phyloP scores from a whole-genome alignment of 1,140 invertebrate species.

The Temnothorax curvispinosus region DNA sequence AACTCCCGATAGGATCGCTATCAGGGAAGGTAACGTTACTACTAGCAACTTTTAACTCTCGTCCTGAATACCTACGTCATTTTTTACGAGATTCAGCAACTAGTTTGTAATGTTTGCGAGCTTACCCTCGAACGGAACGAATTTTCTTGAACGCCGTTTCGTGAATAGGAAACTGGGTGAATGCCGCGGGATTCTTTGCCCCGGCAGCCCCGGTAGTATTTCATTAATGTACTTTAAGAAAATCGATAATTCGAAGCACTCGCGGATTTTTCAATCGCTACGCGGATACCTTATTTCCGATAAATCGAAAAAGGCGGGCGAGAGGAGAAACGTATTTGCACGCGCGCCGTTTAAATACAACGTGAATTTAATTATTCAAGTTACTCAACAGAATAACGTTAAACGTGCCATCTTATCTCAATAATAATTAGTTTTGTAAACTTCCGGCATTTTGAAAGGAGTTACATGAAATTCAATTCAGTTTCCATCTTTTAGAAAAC shows the following conservation, averaged over 20 bases:
- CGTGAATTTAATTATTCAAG: conserved; percentile 16
- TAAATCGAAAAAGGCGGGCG: not conserved
- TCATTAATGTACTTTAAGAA: conserved; percentile 34
- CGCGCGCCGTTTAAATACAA: not conserved
- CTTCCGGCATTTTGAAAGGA: not conserved
- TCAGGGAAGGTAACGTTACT: not conserved
- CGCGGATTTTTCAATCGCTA: conserved; percentile 13
- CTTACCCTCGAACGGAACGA: conserved; percentile 11
- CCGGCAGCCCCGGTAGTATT: not conserved
- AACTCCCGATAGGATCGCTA: conserved; percentile 22
- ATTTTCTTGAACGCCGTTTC: conserved; percentile 46
- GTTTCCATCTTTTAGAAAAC: not conserved
- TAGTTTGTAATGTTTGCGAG: conserved; percentile 45
- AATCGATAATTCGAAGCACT: conserved; percentile 35
- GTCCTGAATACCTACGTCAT: conserved; percentile 35
- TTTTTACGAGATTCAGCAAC: conserved; percentile 40
- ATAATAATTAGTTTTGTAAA: not conserved
- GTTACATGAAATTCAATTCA: not conserved
- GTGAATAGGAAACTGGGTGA: conserved; percentile 39
- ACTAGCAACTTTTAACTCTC: conserved; percentile 29
- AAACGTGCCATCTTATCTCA: not conserved
- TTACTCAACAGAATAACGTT: not conserved
- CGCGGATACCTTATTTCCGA: not conserved
- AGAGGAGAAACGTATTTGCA: not conserved
- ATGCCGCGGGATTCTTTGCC: conserved; percentile 28